Conservation (phyloP, 2,113 vertebrate genomes). For the Bubo bubo region DNA sequence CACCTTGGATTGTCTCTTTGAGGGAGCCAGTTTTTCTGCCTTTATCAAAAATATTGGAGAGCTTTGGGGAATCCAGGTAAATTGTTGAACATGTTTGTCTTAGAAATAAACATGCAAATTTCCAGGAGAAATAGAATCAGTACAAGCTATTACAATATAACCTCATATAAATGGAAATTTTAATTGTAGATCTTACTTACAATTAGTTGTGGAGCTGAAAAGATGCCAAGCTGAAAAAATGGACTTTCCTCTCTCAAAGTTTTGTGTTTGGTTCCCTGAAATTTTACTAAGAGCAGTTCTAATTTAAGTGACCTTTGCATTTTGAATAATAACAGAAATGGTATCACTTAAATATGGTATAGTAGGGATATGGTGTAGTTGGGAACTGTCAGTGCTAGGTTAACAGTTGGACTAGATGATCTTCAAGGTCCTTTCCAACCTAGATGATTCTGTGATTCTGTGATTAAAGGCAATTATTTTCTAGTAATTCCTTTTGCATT, state of each 20-base stretch:
- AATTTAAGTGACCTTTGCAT: background rate
- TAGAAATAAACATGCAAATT: background rate
- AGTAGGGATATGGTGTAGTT: too few species aligned
- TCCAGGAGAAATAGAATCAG: background rate
- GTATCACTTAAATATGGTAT: background rate
- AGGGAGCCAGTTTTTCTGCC: background rate
- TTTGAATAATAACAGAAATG: background rate
- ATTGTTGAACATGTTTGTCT: background rate
- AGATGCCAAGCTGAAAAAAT: background rate
- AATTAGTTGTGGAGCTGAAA: background rate
- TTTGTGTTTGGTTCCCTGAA: background rate
- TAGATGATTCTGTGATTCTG: too few species aligned
- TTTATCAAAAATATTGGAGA: background rate
- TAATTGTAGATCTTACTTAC: background rate
- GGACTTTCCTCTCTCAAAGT: background rate
- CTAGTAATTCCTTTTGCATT: background rate
- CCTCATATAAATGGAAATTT: background rate
- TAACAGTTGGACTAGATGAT: too few species aligned
- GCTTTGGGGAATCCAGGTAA: constrained; percentile 52
- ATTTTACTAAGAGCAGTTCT: background rate
- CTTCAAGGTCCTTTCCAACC: too few species aligned
- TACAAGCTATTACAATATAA: background rate
- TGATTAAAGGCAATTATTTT: background rate
- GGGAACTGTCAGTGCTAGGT: too few species aligned
- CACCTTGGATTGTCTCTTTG: background rate